phyloP scores from a whole-genome alignment of 2,888 invertebrate species.

The Neelides folsomi region DNA sequence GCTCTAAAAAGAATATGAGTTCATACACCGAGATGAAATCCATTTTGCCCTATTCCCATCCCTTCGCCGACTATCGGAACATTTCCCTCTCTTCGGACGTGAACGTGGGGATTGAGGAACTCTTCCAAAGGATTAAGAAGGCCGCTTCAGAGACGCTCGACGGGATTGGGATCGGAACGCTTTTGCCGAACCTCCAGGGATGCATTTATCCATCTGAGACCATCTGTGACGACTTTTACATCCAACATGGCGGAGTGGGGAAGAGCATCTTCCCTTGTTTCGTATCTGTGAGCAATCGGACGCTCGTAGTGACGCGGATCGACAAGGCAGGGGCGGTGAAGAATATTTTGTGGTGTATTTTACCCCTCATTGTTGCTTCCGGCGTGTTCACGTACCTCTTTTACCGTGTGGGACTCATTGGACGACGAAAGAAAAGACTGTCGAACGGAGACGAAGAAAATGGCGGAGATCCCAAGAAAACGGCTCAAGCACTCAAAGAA shows the following conservation, averaged over 20 bases:
- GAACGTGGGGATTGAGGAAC: neutral
- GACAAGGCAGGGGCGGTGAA: conserved; percentile 30
- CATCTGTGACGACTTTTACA: conserved; percentile 21
- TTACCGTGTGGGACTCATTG: conserved; percentile 32
- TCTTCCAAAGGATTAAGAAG: conserved; percentile 1
- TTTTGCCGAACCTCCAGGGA: conserved; percentile 31
- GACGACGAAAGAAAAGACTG: conserved; percentile 11
- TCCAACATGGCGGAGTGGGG: conserved; percentile 19
- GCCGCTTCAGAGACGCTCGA: neutral
- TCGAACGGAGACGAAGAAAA: conserved; percentile 20
- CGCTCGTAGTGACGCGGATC: conserved; percentile 26
- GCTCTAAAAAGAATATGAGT: too few relatives aligned
- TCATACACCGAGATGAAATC: too few relatives aligned
- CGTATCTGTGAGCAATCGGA: conserved; percentile 23
- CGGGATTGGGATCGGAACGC: conserved; percentile 20
- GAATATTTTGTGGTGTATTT: conserved; percentile 31
- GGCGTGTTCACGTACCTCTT: conserved; percentile 33
- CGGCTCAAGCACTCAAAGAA: conserved; percentile 10
- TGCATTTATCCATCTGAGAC: conserved; percentile 31
- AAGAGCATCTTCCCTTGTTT: conserved; percentile 24
- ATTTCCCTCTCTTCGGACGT: conserved; percentile 4
- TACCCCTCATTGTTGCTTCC: conserved; percentile 29
- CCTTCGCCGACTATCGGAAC: too few relatives aligned
- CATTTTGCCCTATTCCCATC: neutral
- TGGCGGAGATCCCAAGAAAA: conserved; percentile 7